Evolutionary conservation across 1,140 invertebrate genomes (phyloP).

Genomic region (Cardiocondyla obscurior): DNA sequence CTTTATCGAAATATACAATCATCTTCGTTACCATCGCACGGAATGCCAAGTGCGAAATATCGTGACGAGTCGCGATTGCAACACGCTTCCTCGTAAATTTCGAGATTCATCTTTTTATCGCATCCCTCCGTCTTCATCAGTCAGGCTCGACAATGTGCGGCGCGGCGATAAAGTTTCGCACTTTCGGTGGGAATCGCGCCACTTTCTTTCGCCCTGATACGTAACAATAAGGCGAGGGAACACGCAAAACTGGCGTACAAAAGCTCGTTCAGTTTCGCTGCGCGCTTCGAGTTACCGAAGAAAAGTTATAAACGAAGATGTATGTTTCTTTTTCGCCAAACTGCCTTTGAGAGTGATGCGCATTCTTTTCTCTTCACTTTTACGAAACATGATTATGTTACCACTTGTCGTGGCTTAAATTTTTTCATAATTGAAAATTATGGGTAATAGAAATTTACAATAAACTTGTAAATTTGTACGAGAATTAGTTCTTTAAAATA

Average conservation of each 20-base stretch:
- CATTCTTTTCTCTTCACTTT: background rate
- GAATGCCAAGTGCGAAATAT: background rate
- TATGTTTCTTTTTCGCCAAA: background rate
- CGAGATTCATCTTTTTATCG: slow-evolving; percentile 30
- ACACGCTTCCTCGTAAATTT: slow-evolving; percentile 39
- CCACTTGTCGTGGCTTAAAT: background rate
- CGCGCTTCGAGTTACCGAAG: background rate
- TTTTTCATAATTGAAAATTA: background rate
- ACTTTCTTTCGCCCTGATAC: slow-evolving; percentile 20
- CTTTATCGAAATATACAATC: slow-evolving; percentile 62
- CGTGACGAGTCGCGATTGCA: slow-evolving; percentile 15
- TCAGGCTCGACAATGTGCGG: slow-evolving; percentile 54
- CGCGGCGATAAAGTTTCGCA: slow-evolving; percentile 43
- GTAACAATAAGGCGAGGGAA: background rate
- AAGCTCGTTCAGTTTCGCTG: slow-evolving; percentile 1
- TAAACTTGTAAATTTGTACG: background rate
- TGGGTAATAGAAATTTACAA: background rate
- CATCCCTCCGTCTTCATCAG: slow-evolving; percentile 52
- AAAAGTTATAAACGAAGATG: slow-evolving; percentile 12
- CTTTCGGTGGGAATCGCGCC: background rate
- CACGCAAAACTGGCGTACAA: slow-evolving; percentile 2
- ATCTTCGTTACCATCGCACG: slow-evolving; percentile 56
- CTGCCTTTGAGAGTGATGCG: background rate
- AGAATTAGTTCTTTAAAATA: background rate
- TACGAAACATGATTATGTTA: background rate